Percentiles rank a stretch among this genome's conserved stretches.
phyloP scores from a whole-genome alignment of 2,888 invertebrate species.

The Lasius platythorax region DNA sequence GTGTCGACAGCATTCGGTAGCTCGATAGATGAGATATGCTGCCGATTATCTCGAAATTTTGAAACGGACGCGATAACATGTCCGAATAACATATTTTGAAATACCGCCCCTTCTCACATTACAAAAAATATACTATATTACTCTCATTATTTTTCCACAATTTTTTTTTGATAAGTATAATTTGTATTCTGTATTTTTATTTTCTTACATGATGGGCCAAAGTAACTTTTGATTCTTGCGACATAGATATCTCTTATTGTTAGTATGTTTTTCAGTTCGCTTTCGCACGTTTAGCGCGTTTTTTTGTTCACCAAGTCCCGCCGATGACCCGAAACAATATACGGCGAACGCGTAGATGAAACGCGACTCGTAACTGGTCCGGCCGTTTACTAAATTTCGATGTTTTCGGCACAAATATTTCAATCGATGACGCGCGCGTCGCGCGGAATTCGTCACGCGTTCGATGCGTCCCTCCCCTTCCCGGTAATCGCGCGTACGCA shows the following conservation, averaged over 20 bases:
- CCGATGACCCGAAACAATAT: constrained; percentile 49
- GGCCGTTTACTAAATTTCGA: constrained; percentile 57
- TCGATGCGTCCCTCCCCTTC: constrained; percentile 22
- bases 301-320: constrained; percentile 44
- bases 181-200: not conserved
- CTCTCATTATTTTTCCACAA: not conserved
- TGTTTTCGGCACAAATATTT: constrained; percentile 55
- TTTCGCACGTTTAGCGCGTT: constrained; percentile 15
- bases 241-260: not conserved
- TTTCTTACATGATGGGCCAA: not conserved
- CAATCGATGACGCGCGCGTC: constrained; percentile 56
- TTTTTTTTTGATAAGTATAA: not conserved
- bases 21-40: constrained; percentile 40
- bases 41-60: constrained; percentile 30
- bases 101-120: not conserved
- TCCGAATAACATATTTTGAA: not conserved
- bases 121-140: not conserved
- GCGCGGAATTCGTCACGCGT: constrained; percentile 55
- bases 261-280: not conserved
- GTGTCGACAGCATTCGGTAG: constrained; percentile 44
- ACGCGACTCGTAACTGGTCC: constrained; percentile 52
- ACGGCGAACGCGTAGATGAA: constrained; percentile 48
- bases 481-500: constrained; percentile 53
- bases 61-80: not conserved
- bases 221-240: not conserved